Percentiles rank a stretch among this genome's conserved stretches.
Conservation (phyloP, 2,888 invertebrate species). For the Lymantria dispar region DNA sequence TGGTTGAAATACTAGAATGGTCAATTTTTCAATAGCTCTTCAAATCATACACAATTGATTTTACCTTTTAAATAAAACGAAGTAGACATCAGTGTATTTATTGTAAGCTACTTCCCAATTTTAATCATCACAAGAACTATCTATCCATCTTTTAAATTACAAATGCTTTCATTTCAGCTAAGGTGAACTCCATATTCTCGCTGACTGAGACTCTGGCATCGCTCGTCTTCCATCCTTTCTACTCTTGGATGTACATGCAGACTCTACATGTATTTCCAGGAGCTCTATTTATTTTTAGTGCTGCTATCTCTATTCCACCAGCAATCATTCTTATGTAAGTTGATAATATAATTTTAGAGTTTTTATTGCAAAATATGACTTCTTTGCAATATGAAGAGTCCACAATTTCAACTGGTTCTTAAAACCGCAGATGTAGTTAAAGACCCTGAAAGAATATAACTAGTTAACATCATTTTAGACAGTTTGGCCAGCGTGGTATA, state of each 20-base stretch:
- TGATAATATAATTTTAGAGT: not conserved
- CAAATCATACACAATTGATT: too few relatives aligned
- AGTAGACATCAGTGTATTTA: too few relatives aligned
- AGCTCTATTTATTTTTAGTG: constrained; percentile 65
- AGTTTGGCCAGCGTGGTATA: too few relatives aligned
- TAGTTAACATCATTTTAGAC: too few relatives aligned
- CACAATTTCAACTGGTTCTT: too few relatives aligned
- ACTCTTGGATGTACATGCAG: constrained; percentile 73
- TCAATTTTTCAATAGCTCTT: too few relatives aligned
- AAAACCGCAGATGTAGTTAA: too few relatives aligned
- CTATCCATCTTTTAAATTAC: not conserved
- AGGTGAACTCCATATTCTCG: constrained; percentile 72
- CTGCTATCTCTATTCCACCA: constrained; percentile 60
- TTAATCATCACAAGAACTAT: not conserved
- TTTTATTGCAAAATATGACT: not conserved
- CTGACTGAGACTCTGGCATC: constrained; percentile 70
- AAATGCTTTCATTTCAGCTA: constrained; percentile 49
- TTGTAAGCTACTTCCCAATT: too few relatives aligned
- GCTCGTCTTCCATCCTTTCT: constrained; percentile 67
- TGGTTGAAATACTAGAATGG: too few relatives aligned
- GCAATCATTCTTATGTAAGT: constrained; percentile 61
- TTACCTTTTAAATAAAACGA: too few relatives aligned
- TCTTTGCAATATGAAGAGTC: too few relatives aligned
- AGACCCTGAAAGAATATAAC: too few relatives aligned
- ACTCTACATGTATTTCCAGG: constrained; percentile 66